A percentile compares a stretch with the other conserved stretches of the same genome.
Evolutionary conservation across 2,888 invertebrate genomes (phyloP).

Genomic region (Mantis religiosa): DNA sequence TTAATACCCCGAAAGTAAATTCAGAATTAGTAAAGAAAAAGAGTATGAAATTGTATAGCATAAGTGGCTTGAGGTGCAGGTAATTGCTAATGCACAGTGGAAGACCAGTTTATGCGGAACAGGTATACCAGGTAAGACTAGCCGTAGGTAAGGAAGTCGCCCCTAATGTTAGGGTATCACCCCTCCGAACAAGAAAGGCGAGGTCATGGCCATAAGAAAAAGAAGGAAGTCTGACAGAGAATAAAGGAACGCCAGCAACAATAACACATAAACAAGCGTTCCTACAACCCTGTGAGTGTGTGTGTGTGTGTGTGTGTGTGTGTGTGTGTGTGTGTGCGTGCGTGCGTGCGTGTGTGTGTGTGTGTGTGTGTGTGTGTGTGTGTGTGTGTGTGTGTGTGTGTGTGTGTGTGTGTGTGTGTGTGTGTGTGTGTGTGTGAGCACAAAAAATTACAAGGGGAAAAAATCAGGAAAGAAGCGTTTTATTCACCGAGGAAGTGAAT

Average conservation of each 20-base stretch:
- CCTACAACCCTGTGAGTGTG: background rate
- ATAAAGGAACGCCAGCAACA: background rate
- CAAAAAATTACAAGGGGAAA: background rate
- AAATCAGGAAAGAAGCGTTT: background rate
- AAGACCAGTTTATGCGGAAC: background rate
- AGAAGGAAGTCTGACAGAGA: background rate
- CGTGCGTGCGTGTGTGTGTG: background rate
- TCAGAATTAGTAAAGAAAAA: background rate
- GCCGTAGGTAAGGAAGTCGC: background rate
- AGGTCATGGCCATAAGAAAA: background rate
- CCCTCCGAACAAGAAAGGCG: background rate
- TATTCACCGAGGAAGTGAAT: background rate
- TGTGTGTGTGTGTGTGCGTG: background rate
- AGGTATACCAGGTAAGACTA: background rate
- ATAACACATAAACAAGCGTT: background rate
- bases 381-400: background rate
- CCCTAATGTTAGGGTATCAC: background rate
- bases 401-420: background rate
- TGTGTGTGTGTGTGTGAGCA: background rate
- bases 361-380: background rate
- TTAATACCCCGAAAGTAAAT: background rate
- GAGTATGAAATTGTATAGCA: background rate
- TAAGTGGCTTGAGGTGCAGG: background rate
- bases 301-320: background rate
- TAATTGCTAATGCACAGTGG: background rate